Conservation (phyloP, 2,113 vertebrate genomes). For the Mesitornis unicolor region DNA sequence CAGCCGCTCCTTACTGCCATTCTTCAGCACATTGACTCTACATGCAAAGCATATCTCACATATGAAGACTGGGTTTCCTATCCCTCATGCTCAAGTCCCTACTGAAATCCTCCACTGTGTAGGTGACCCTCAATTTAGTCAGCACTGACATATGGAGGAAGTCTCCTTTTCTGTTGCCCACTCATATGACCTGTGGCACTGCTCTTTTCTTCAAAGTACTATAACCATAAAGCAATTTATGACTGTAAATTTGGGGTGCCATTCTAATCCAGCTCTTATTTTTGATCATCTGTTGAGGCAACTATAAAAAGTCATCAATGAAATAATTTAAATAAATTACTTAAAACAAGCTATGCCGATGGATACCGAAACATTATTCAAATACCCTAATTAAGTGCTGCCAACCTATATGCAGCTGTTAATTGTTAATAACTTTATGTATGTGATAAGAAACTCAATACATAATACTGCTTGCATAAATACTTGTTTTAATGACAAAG, state of each 20-base stretch:
- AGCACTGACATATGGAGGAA: background rate
- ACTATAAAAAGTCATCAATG: background rate
- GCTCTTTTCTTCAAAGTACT: background rate
- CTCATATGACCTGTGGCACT: background rate
- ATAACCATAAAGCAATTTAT: background rate
- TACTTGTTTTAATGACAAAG: background rate
- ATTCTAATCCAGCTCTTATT: background rate
- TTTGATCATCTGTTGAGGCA: background rate
- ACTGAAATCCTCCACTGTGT: fast-evolving
- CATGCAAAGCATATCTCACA: fast-evolving
- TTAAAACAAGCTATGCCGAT: background rate
- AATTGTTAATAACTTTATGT: background rate
- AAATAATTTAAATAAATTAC: background rate
- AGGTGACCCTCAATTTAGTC: background rate
- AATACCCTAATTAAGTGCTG: background rate
- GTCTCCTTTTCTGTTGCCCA: background rate
- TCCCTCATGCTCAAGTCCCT: background rate
- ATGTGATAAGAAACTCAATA: background rate
- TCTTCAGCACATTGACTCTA: background rate
- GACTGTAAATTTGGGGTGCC: background rate
- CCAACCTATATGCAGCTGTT: background rate
- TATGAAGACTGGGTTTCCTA: background rate
- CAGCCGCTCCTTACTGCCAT: fast-evolving
- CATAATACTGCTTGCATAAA: background rate
- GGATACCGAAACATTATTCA: background rate